Evolutionary conservation across 2,113 vertebrate genomes (phyloP), one percentile per base, ranked within the genome.

Genomic region (Pandion haliaetus): DNA sequence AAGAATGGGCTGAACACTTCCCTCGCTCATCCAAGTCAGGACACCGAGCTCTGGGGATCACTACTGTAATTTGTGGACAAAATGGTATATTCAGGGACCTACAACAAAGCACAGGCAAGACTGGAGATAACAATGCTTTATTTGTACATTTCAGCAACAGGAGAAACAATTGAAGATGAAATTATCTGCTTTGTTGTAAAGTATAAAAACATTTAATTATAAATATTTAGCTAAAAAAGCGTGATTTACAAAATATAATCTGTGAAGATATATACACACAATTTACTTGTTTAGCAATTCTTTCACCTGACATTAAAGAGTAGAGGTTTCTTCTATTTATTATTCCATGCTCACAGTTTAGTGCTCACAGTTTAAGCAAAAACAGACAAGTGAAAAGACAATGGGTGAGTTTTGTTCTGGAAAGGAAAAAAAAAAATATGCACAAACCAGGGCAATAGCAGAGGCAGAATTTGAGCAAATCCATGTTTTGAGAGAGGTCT

Each of bases 201-300:
- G 97, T 97, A 97, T 96, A 97, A 98, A 98, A 97, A 93, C 93
- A 92, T 97, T 97, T 97, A 96, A 97, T 97, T 97, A 98, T 98
- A 98, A 98, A 98, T 98, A 98, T 76, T 93, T 95, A 55, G 50
- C 91, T 96, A 97, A 94, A 97, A 96, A 97, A 92, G 96, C 94
- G 74, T 97, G 97, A 97, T 95, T 97, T 97, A 97, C 95, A 96
- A 96, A 92, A 81, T 97, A 97, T 98, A 96, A 96, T 91, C 49
- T 97, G 83, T 92, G 96, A 94, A 95, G 90, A 95, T 96, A 96
- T 96, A 96, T 96, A 97, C 77, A 97, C 90, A 97, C 74, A 84
- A 90, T 94, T 97, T 94, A 92, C 96, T 95, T 36, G 40, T 97
- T 95, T 96, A 93, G 91, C 89, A 93, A 84, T 93, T 96, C 76